Base-by-base conservation (phyloP, 2,797 vertebrate species). In the Galago senegalensis region DNA sequence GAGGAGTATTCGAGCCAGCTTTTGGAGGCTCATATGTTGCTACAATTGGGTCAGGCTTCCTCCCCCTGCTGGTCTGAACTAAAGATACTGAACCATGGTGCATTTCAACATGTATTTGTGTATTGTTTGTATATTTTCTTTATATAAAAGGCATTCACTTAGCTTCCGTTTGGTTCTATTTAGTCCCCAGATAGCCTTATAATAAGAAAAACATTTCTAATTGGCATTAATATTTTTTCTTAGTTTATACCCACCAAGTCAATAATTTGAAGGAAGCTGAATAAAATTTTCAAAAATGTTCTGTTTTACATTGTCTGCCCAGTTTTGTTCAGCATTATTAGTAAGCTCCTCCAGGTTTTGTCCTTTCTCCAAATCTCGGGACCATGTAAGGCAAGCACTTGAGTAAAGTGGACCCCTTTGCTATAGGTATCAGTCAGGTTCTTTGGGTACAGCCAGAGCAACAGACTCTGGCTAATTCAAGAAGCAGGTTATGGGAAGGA, bases 161-260 rank as follows among this genome's bases (percentile, higher is more conserved):
- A 53, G 49, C 61, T 93, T 81, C 49, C 79, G 49, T 91, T 72
- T 84, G n/a, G 18, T 72, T 93, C 73, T 88, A 7, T 60, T 89
- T 95, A 87, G 31, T 46, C 75, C 65, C 65, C 40, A 89, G 73
- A 83, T 43, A 82, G 70, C 84, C 94, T 80, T 91, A 90, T 84
- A 86, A 86, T 93, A 84, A 81, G 49, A 91, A 85, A 93, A 92
- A 56, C 61, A 31, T 77, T 95, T 92, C 75, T 81, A 69, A 90
- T 72, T 88, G 31, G 40, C 60, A 70, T 95, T 84, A 56, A 79
- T 69, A 89, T 70, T 91, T 91, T 73, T 84, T 31, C 69, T 91
- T 84, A 58, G 18, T 87, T 93, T 91, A 27, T 56, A 95, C 29
- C 56, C 77, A 9, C 56, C 79, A 94, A 87, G 34, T 75, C 75